Evolutionary conservation across 2,888 invertebrate species (phyloP), one percentile per base, ranked within the genome.

Genomic region (Sesamia inferens): DNA sequence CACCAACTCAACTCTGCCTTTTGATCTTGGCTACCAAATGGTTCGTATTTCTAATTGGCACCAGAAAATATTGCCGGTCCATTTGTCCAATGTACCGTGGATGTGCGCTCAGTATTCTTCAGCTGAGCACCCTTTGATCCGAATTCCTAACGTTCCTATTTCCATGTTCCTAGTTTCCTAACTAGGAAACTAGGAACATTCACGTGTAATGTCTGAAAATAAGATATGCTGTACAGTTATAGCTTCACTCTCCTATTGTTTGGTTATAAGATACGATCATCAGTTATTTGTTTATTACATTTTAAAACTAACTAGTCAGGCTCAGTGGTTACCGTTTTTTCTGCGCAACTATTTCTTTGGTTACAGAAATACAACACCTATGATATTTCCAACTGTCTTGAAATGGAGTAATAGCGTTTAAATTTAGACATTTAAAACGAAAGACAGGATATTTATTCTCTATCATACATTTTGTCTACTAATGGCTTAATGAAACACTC

Each of bases 201-300:
- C 54, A 22, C 24, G 16, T 8, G 24, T 54, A 51, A 48, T 42
- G 16, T 66, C 48, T 54, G n/a, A 44, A 47, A n/a, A 42, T 75
- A 22, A 10, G 24, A 16, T 16, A 42, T 11, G 39, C 5, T 5
- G 13, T 24, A 13, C 19, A 47, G 54, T 71, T 58, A 71, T 63
- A 22, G 48, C 58, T 76, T 39, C 24, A 77, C 31, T 44, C 31
- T 64, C 16, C 31, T 51, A 63, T 67, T 73, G 67, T 75, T 22
- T 24, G 3, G 13, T 44, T 48, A 16, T 22, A 13, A 2, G 8
- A 55, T 22, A 19, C 51, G 19, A 31, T 67, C 65, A 55, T 55
- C 13, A 54, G 16, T 7, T n/a, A 54, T 68, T 19, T n/a, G n/a
- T 51, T 51, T 31, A 54, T 7, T 57, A 48, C 19, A 19, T 47